phyloP scores from a whole-genome alignment of 2,113 vertebrate genomes.

The Capricornis sumatraensis region DNA sequence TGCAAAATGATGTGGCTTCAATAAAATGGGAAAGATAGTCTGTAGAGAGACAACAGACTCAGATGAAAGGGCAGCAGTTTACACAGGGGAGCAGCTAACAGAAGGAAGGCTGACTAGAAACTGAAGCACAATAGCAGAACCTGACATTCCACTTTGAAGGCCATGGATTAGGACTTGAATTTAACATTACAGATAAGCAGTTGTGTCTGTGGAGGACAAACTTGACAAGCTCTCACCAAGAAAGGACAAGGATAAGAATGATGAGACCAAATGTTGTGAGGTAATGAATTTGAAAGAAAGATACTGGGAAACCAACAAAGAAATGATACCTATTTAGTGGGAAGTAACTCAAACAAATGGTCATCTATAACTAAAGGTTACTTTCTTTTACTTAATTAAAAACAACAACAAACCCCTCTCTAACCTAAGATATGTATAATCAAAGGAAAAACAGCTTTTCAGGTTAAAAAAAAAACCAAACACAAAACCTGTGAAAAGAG shows the following conservation, averaged over 20 bases:
- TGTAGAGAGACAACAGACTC: not conserved
- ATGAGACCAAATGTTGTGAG: not conserved
- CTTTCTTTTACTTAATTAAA: not conserved
- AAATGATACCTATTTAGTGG: not conserved
- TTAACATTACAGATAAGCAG: not conserved
- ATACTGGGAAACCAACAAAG: not conserved
- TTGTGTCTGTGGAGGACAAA: not conserved
- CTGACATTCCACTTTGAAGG: not conserved
- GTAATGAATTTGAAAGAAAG: not conserved
- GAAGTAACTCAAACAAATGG: not conserved
- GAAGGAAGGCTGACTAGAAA: not conserved
- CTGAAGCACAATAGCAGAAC: not conserved
- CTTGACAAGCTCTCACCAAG: not conserved
- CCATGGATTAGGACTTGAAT: not conserved
- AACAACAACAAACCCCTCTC: not conserved
- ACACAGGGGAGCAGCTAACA: not conserved
- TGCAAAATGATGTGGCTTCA: not conserved
- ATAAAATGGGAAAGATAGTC: not conserved
- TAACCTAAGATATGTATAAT: not conserved
- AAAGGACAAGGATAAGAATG: not conserved
- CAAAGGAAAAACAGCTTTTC: not conserved
- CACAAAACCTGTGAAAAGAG: not conserved
- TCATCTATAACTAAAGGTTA: not conserved
- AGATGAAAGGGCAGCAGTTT: not conserved
- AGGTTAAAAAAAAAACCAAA: not conserved